A percentile compares a stretch with the other conserved stretches of the same genome.
Evolutionary conservation across 2,113 vertebrate species (phyloP).

Genomic region (Megaleporinus macrocephalus): DNA sequence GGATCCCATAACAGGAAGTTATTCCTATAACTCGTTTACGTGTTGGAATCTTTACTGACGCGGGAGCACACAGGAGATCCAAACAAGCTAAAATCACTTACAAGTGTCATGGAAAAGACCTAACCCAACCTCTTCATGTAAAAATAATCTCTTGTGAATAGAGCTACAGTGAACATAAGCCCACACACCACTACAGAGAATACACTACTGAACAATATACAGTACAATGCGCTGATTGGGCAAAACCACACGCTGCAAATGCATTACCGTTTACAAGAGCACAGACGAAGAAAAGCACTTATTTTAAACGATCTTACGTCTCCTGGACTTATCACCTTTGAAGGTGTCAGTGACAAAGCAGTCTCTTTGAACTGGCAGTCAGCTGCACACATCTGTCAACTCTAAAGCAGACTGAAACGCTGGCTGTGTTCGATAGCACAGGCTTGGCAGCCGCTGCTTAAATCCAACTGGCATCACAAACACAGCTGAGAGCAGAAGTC

Average conservation of each 20-base stretch:
- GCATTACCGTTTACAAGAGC: not conserved
- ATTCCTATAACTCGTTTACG: too few relatives aligned
- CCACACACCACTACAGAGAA: too few relatives aligned
- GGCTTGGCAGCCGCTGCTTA: not conserved
- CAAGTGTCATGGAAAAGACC: too few relatives aligned
- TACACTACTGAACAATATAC: too few relatives aligned
- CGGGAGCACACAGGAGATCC: too few relatives aligned
- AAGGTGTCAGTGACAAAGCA: constrained; percentile 3
- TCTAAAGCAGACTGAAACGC: not conserved
- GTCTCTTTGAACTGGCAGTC: not conserved
- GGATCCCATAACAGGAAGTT: too few relatives aligned
- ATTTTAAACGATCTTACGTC: not conserved
- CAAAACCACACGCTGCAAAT: not conserved
- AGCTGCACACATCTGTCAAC: not conserved
- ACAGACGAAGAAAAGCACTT: not conserved
- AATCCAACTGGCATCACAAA: not conserved
- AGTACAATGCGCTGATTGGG: too few relatives aligned
- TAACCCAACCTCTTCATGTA: too few relatives aligned
- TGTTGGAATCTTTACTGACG: too few relatives aligned
- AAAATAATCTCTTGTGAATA: too few relatives aligned
- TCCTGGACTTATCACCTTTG: not conserved
- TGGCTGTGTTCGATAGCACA: not conserved
- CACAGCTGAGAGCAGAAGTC: not conserved
- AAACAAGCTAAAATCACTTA: too few relatives aligned
- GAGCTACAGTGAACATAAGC: too few relatives aligned